Evolutionary conservation across 2,113 vertebrate genomes (phyloP), one percentile per base, ranked within the genome.

Genomic region (Periophthalmodon schlosseri): DNA sequence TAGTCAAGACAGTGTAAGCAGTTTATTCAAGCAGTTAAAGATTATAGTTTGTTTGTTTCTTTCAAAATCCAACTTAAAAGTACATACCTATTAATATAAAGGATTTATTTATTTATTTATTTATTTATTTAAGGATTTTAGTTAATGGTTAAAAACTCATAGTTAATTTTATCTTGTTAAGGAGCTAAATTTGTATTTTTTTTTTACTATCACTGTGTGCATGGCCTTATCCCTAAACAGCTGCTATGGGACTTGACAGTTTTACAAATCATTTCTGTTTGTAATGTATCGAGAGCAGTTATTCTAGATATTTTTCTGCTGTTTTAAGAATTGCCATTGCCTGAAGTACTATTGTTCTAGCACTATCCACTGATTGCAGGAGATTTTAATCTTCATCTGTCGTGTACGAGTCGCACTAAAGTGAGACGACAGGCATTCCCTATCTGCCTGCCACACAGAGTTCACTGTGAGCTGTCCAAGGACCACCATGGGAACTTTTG

Each of bases 401-500:
- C 34, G 15, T 34, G 15, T 39, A 75, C 34, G 77, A 75, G 36
- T 76, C 75, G 63, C 74, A 80, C 57, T 75, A 9, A 82, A 57
- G 78, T 79, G 72, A 77, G 75, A 77, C 23, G 72, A 76, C 60
- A 63, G 28, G 28, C 60, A 18, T 63, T 63, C 60, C 73, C 69
- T 58, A 71, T 73, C 57, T 60, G 23, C 57, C 57, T 60, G 57
- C 57, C 57, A 60, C 23, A 60, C 8, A 20, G 69, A 34, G 81
- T 76, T 56, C 72, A 77, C 78, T 66, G 76, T 78, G 83, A 86
- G 84, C 82, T 64, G 81, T 88, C 84, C 85, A 86, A 90, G 68
- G 89, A 85, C 79, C 87, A 87, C 85, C 88, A 89, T 89, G 89
- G 91, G 90, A 92, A 93, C 86, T 70, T 80, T 34, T 68, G 73